Evolutionary conservation across 64 coral and sea anemone species (phyloP).

Genomic region (Hydrozoanthus tunicans): DNA sequence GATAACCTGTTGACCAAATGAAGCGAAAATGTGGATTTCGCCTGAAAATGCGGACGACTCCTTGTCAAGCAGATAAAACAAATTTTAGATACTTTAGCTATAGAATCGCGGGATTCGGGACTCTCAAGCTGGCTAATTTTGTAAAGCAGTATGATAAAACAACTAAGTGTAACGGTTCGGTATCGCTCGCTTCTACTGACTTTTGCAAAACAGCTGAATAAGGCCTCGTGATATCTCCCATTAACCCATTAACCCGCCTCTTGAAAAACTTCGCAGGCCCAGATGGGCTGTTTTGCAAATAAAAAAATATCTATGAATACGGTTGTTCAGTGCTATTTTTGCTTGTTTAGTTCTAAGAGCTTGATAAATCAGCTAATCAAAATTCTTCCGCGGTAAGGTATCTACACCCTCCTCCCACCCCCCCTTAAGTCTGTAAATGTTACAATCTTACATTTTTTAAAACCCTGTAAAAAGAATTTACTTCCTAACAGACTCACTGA

Average conservation of each 20-base stretch:
- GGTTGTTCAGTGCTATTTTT: neutral
- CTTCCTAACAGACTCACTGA: neutral
- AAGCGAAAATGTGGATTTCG: no score
- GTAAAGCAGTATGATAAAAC: no score
- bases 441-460: neutral
- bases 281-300: no score
- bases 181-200: no score
- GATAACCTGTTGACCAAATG: no score
- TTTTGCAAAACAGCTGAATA: no score
- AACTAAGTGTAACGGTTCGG: no score
- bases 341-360: neutral
- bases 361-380: slow-evolving; percentile 26
- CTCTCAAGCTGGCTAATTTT: no score
- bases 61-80: no score
- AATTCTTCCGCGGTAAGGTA: slow-evolving; percentile 9
- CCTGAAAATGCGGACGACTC: no score
- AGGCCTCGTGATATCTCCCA: neutral
- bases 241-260: neutral
- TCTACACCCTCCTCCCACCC: neutral
- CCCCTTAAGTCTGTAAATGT: neutral
- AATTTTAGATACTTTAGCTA: no score
- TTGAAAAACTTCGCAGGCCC: slow-evolving; percentile 13
- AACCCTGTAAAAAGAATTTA: neutral
- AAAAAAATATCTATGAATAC: neutral
- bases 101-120: no score